Evolutionary conservation across 2,888 invertebrate species (phyloP).

Genomic region (Norana najaformis): DNA sequence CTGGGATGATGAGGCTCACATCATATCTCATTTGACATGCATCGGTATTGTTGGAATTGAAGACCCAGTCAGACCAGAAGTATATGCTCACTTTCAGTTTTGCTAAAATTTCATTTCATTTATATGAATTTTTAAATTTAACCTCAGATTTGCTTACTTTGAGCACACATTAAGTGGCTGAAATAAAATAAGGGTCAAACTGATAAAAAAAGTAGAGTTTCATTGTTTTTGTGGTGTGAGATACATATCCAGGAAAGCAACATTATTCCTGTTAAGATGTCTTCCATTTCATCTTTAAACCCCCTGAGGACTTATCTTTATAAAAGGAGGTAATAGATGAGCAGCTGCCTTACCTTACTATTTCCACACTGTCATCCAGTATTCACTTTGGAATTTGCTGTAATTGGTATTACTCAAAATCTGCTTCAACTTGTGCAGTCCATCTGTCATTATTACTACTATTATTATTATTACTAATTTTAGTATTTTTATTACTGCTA

Average conservation of each 20-base stretch:
- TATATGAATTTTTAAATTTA: background rate
- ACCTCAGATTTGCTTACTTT: background rate
- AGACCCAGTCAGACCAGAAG: conserved; percentile 82
- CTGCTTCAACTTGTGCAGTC: background rate
- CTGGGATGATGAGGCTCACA: conserved; percentile 90
- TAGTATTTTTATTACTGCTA: background rate
- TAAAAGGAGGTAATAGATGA: too few species aligned
- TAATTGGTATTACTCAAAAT: background rate
- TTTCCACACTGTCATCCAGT: background rate
- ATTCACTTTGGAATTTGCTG: background rate
- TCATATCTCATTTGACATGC: conserved; percentile 89
- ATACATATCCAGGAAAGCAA: background rate
- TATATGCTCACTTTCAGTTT: conserved; percentile 14
- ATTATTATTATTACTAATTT: background rate
- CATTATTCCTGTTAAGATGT: background rate
- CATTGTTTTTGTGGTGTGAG: background rate
- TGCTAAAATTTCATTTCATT: background rate
- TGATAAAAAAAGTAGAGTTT: too few species aligned
- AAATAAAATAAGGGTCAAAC: background rate
- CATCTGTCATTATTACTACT: too few species aligned
- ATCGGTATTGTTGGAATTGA: conserved; percentile 96
- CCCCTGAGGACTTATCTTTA: background rate
- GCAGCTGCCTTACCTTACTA: too few species aligned
- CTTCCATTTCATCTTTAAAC: background rate
- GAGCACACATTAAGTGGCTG: background rate